These are phyloP conservation scores for Drosophila murphyi DNA, from an alignment of 1,140 invertebrate genomes.

Conservation along the genomic window DNA sequence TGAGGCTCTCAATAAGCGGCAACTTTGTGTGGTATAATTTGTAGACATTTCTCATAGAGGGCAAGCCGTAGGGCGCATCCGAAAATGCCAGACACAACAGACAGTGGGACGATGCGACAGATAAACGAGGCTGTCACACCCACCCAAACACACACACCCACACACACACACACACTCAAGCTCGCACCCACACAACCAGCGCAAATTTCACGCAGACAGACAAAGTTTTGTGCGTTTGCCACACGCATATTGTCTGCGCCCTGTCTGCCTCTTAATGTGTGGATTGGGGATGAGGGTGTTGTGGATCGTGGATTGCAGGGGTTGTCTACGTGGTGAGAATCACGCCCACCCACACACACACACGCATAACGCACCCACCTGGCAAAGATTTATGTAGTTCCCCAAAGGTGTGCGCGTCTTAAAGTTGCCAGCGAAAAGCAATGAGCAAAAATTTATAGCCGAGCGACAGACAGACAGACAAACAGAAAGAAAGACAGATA, in stretches of 20 bases:
- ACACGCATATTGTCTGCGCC: slow-evolving; percentile 77
- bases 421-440: slow-evolving; percentile 46
- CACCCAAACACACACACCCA: slow-evolving; percentile 15
- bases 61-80: slow-evolving; percentile 20
- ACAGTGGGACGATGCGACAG: slow-evolving; percentile 20
- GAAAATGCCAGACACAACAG: slow-evolving; percentile 43
- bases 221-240: slow-evolving; percentile 73
- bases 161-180: slow-evolving; percentile 27
- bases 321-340: neutral
- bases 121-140: slow-evolving; percentile 6
- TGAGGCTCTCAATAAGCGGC: slow-evolving; percentile 21
- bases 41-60: slow-evolving; percentile 66
- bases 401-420: slow-evolving; percentile 65
- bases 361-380: slow-evolving; percentile 64
- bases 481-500: neutral
- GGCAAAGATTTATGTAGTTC: slow-evolving; percentile 74
- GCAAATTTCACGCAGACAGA: slow-evolving; percentile 65
- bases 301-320: neutral
- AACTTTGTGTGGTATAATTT: slow-evolving; percentile 61
- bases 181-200: slow-evolving; percentile 41
- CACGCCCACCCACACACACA: slow-evolving; percentile 7
- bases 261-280: slow-evolving; percentile 65
- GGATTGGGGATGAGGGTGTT: neutral
- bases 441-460: slow-evolving; percentile 68
- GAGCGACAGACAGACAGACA: slow-evolving; percentile 26